phyloP scores from a whole-genome alignment of 2,113 vertebrate species.

The Murina feae region DNA sequence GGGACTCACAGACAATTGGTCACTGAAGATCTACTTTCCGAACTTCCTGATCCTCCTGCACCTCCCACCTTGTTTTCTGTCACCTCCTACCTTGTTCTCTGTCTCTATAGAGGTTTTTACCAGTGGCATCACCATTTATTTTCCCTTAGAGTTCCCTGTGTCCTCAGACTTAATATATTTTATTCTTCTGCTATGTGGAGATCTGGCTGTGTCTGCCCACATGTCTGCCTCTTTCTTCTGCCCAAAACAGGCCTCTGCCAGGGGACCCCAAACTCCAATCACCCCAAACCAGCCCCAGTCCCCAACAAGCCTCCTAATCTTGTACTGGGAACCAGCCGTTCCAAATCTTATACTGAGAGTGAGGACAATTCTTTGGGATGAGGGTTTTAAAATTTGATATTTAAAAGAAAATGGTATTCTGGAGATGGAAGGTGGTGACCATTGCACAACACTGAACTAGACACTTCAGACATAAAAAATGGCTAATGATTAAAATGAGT shows the following conservation, averaged over 20 bases:
- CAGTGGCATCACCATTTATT: neutral
- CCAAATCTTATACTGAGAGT: neutral
- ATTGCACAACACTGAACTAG: neutral
- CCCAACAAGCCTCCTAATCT: neutral
- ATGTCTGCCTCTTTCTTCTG: neutral
- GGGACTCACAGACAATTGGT: neutral
- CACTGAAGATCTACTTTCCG: neutral
- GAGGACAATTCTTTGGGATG: neutral
- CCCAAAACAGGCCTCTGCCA: neutral
- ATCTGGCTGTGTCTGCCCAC: neutral
- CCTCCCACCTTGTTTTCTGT: neutral
- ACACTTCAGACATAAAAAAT: neutral
- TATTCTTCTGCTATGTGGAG: neutral
- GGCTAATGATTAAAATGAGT: neutral
- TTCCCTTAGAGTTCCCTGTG: neutral
- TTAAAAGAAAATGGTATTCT: neutral
- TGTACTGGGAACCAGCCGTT: neutral
- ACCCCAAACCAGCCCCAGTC: neutral
- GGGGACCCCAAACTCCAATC: neutral
- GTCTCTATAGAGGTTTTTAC: neutral
- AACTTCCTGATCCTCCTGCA: neutral
- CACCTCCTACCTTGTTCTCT: neutral
- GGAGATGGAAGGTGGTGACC: neutral
- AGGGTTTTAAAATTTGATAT: neutral
- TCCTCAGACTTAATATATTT: neutral